Evolutionary conservation across 2,888 invertebrate genomes (phyloP).

Genomic region (Phytoseiulus persimilis): DNA sequence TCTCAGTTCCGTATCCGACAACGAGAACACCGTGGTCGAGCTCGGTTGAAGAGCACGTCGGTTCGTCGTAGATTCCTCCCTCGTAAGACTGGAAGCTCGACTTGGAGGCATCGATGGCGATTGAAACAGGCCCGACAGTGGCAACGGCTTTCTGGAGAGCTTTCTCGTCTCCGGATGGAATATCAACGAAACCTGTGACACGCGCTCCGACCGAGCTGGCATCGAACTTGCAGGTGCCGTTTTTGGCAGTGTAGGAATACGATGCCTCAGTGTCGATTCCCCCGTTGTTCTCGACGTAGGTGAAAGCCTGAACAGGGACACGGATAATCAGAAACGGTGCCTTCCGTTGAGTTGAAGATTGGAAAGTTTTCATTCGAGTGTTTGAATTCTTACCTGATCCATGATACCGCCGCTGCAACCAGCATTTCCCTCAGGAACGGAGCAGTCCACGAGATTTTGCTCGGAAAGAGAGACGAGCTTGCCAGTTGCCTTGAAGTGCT

Average conservation of each 20-base stretch:
- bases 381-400: slow-evolving; percentile 36
- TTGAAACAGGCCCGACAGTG: slow-evolving; percentile 71
- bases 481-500: slow-evolving; percentile 48
- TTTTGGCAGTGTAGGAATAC: slow-evolving; percentile 71
- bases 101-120: slow-evolving; percentile 80
- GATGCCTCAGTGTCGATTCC: slow-evolving; percentile 80
- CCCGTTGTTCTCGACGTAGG: slow-evolving; percentile 53
- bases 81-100: slow-evolving; percentile 74
- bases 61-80: slow-evolving; percentile 64
- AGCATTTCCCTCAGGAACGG: slow-evolving; percentile 48
- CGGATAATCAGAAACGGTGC: no score
- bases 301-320: slow-evolving; percentile 50
- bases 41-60: slow-evolving; percentile 60
- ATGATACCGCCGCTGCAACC: slow-evolving; percentile 52
- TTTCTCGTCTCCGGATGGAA: slow-evolving; percentile 64
- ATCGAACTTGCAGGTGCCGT: slow-evolving; percentile 52
- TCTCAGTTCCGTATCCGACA: slow-evolving; percentile 66
- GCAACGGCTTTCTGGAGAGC: slow-evolving; percentile 69
- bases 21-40: slow-evolving; percentile 78
- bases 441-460: slow-evolving; percentile 53
- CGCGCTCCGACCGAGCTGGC: slow-evolving; percentile 64
- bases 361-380: no score
- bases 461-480: slow-evolving; percentile 50
- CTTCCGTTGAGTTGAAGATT: no score
- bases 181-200: slow-evolving; percentile 69